These are phyloP conservation scores for Centruroides sculpturatus DNA, from an alignment of 1,140 invertebrate species.

Conservation along the genomic window DNA sequence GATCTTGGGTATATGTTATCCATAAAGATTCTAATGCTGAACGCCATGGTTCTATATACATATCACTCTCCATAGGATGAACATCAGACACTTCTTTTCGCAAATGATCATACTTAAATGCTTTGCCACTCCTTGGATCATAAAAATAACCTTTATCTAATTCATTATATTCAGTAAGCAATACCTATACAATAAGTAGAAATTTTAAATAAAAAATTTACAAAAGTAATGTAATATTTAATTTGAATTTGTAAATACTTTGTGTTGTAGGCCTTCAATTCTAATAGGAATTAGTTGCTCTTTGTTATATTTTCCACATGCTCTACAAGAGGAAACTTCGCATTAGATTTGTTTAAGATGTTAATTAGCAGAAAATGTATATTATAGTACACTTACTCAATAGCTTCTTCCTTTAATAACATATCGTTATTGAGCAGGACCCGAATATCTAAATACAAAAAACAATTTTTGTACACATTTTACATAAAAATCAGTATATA, in stretches of 20 bases:
- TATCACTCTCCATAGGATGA: constrained; percentile 54
- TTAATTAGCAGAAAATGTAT: too few species aligned
- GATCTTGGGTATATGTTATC: constrained; percentile 68
- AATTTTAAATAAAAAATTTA: neutral
- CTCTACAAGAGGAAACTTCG: constrained; percentile 36
- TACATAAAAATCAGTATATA: too few species aligned
- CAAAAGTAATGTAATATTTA: neutral
- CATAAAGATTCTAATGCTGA: constrained; percentile 75
- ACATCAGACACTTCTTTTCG: constrained; percentile 87
- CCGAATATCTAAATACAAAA: constrained; percentile 59
- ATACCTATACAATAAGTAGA: constrained; percentile 35
- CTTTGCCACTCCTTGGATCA: constrained; percentile 84
- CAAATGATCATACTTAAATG: constrained; percentile 92
- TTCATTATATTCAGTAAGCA: constrained; percentile 96
- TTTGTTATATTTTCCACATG: constrained; percentile 97
- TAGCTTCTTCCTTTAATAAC: constrained; percentile 86
- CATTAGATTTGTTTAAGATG: neutral
- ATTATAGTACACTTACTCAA: constrained; percentile 34
- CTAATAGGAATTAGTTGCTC: constrained; percentile 95
- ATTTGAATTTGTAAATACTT: neutral
- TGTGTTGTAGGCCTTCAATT: constrained; percentile 44
- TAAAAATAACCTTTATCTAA: constrained; percentile 76
- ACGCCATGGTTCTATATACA: constrained; percentile 70
- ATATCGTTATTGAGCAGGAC: constrained; percentile 90
- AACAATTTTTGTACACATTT: too few species aligned